phyloP scores from a whole-genome alignment of 1,140 invertebrate species.

The Procambarus clarkii region DNA sequence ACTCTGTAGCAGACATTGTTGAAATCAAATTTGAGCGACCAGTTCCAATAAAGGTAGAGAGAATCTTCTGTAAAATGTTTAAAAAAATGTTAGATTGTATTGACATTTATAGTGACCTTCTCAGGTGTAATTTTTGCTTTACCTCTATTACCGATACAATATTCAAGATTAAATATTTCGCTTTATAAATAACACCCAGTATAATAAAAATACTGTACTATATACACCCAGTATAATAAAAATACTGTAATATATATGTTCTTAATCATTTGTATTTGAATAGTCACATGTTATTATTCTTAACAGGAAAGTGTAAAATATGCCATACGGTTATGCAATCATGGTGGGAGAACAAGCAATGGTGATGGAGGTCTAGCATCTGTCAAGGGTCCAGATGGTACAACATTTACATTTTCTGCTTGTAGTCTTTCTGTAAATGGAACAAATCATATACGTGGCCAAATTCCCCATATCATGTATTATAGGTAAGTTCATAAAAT shows the following conservation, averaged over 20 bases:
- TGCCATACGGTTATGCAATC: slow-evolving; percentile 90
- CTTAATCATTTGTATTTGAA: slow-evolving; percentile 68
- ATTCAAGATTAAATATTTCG: no score
- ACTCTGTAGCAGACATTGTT: slow-evolving; percentile 85
- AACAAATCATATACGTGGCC: slow-evolving; percentile 93
- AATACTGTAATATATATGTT: not conserved
- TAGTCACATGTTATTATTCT: not conserved
- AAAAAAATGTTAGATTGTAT: not conserved
- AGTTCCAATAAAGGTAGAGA: slow-evolving; percentile 86
- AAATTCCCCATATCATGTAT: slow-evolving; percentile 96
- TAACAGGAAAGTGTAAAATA: slow-evolving; percentile 90
- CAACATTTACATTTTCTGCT: slow-evolving; percentile 92
- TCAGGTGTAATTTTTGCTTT: not conserved
- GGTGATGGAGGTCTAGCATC: slow-evolving; percentile 92
- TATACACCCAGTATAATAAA: no score
- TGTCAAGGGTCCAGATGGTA: slow-evolving; percentile 94
- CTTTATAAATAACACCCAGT: not conserved
- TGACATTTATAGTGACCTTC: not conserved
- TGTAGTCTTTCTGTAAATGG: slow-evolving; percentile 96
- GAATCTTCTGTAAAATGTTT: not conserved
- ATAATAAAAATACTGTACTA: no score
- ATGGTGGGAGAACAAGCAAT: slow-evolving; percentile 93
- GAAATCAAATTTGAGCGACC: slow-evolving; percentile 94
- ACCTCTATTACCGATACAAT: not conserved
- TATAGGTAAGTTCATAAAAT: slow-evolving; percentile 78